Percentiles rank a stretch among this genome's conserved stretches.
Evolutionary conservation across 2,888 invertebrate genomes (phyloP).

Genomic region (Polydrusus cervinus): DNA sequence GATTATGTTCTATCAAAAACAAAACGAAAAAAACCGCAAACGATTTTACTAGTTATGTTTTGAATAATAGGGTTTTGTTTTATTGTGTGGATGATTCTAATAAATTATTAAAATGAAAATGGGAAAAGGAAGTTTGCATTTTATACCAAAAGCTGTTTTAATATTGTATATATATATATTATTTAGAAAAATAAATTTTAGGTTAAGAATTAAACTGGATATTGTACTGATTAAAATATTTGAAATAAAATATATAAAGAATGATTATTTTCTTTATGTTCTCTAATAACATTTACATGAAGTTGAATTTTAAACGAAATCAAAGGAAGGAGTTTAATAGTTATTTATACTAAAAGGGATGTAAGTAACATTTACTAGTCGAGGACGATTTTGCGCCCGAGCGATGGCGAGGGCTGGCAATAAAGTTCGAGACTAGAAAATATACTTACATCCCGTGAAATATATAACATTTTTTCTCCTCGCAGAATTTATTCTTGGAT

Average conservation of each 20-base stretch:
- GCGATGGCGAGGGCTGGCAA: no score
- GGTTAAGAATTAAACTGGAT: background rate
- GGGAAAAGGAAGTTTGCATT: background rate
- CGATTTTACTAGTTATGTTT: conserved; percentile 79
- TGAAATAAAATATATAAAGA: conserved; percentile 11
- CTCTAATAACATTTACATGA: background rate
- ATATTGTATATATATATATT: conserved; percentile 21
- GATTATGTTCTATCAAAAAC: conserved; percentile 94
- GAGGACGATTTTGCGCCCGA: no score
- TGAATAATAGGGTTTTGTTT: background rate
- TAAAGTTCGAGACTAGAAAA: no score
- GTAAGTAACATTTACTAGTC: no score
- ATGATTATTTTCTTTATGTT: background rate
- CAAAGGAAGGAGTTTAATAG: no score
- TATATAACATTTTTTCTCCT: no score
- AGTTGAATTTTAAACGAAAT: no score
- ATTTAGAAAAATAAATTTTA: conserved; percentile 5
- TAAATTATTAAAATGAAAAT: background rate
- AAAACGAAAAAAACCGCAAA: conserved; percentile 91
- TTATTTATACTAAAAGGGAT: no score
- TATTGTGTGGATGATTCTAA: background rate
- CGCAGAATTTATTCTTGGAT: no score
- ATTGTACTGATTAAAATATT: conserved; percentile 15
- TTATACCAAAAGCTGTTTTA: conserved; percentile 12
- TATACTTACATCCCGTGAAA: no score